Evolutionary conservation across 2,113 vertebrate genomes (phyloP), one percentile per base, ranked within the genome.

Genomic region (Hemiprocne comata): DNA sequence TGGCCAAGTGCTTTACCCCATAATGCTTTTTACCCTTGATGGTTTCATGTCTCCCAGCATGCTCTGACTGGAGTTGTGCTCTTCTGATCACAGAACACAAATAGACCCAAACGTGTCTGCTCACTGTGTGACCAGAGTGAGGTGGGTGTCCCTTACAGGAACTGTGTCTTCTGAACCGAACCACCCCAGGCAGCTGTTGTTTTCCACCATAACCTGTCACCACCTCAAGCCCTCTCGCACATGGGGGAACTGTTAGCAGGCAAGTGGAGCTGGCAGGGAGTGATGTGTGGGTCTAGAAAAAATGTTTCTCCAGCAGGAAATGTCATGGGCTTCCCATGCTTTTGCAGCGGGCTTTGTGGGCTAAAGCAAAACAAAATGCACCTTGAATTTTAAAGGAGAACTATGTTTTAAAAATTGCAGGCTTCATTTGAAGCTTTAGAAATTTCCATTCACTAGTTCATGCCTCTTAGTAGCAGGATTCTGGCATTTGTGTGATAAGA

Each of bases 401-500:
- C 14, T 73, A 0, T 34, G 33, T 66, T 54, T 36, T 61, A 50
- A 75, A 84, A 86, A 61, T 14, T 10, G 38, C 62, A 89, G 61
- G 57, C 83, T 86, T 85, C 1, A 0, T 94, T 69, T 92, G 83
- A 94, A 93, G 88, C 86, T 62, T 89, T 81, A 81, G 74, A 84
- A 81, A 92, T 89, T 87, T 75, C 54, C 36, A 25, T 42, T 85
- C 57, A 46, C 64, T 87, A 25, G 53, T 87, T 95, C 69, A 54
- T 79, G 70, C 70, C n/a, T 93, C 50, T 94, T 57, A 73, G 57
- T 48, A 81, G 79, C 4, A 13, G 79, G 58, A 74, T 93, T 94
- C 92, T 96, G 92, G 93, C 62, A 25, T 90, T 82, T 75, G 31
- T 79, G 58, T 79, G 93, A 92, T 93, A 91, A 96, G 93, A 58